Percentiles rank a stretch among this genome's conserved stretches.
Evolutionary conservation across 1,140 invertebrate species (phyloP).

Genomic region (Lepeophtheirus salmonis): DNA sequence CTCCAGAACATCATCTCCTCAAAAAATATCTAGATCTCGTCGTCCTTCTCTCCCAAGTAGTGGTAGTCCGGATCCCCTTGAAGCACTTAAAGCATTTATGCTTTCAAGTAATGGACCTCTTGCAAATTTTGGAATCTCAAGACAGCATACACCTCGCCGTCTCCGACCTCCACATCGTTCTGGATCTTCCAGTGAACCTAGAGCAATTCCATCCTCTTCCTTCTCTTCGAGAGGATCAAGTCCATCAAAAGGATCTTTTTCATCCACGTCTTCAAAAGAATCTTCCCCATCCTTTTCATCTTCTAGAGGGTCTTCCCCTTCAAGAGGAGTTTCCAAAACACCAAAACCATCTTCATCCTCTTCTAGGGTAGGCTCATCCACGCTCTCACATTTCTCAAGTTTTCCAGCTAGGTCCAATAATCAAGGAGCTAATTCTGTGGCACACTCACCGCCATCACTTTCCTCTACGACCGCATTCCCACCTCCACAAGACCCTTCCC

Average conservation of each 20-base stretch:
- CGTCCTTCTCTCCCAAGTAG: background rate
- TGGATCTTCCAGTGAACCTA: background rate
- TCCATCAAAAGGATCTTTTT: background rate
- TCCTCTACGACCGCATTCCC: background rate
- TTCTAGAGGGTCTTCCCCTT: background rate
- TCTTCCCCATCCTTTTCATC: background rate
- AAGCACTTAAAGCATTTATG: background rate
- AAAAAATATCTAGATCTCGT: background rate
- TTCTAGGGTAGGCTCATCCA: background rate
- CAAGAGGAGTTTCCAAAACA: background rate
- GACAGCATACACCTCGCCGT: background rate
- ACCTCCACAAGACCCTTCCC: background rate
- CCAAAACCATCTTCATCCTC: background rate
- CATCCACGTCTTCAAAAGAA: background rate
- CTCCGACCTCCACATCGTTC: background rate
- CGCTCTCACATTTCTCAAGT: background rate
- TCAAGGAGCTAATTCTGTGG: no score
- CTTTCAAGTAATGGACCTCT: background rate
- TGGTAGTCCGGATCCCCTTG: background rate
- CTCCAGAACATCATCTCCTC: background rate
- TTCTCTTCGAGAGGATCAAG: background rate
- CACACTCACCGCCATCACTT: background rate
- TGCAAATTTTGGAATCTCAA: background rate
- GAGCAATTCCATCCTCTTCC: background rate
- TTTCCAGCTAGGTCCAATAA: conserved; percentile 6